Base-by-base conservation (phyloP, 2,888 invertebrate species). In the Drosophila buzzatii region DNA sequence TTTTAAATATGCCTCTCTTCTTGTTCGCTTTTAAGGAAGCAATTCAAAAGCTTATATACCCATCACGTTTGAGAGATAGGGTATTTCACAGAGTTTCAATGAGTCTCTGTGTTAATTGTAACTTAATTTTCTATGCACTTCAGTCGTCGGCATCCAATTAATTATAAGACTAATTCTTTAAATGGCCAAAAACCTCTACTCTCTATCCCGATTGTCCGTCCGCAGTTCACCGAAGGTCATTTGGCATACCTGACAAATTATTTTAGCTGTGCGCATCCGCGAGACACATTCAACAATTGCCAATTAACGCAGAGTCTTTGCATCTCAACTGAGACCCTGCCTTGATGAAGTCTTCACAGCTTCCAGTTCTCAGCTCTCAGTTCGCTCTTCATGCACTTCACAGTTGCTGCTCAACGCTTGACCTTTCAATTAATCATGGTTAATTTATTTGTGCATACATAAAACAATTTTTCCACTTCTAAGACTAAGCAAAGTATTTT, bases 391-490 rank as follows among this genome's bases (percentile, higher is more conserved):
- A 84, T 81, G 85, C 88, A 87, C 65, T 73, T 64, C 60, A 62
- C 47, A 61, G 57, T 27, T 37, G 59, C 47, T 70, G 51, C 71
- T 65, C 51, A 37, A 68, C 72, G 66, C 68, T 72, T 85, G 90
- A 90, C 89, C 85, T 85, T 90, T 85, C 47, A 90, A 85, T 85
- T 90, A 85, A 90, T 90, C 85, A 85, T 73, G 70, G 69, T 64
- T 79, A 79, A 85, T 82, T 82, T 81, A 82, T 79, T 66, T 73
- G 71, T 69, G 64, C 64, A 68, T 55, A 57, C 47, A 59, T 23
- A 42, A 66, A 53, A 65, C 14, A 20, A 74, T 55, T 69, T 83
- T 85, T 85, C 68, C 70, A 70, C 63, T 60, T 61, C 64, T 45
- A 44, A 39, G 39, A 47, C 37, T 35, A 14, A 14, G 18, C 18